Evolutionary conservation across 2,888 invertebrate species (phyloP).

Genomic region (Cerastis leucographa): DNA sequence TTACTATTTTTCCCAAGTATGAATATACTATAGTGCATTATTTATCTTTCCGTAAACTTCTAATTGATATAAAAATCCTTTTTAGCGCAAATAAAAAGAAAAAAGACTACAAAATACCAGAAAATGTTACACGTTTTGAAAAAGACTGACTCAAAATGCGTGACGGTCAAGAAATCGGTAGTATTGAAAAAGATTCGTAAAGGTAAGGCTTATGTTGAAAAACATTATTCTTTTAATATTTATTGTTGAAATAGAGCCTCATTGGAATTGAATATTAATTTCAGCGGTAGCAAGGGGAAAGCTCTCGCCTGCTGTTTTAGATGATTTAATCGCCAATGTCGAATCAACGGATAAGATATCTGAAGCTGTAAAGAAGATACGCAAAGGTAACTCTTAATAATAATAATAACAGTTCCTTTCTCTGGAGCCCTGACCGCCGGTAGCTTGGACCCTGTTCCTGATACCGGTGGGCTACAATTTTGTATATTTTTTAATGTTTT

Average conservation of each 20-base stretch:
- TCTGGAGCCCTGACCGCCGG: too few species aligned
- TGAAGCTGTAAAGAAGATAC: constrained; percentile 12
- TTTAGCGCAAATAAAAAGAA: constrained; percentile 22
- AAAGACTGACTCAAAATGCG: background rate
- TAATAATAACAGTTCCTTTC: too few species aligned
- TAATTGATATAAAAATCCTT: background rate
- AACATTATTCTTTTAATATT: background rate
- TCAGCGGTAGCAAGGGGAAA: constrained; percentile 44
- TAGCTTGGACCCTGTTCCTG: too few species aligned
- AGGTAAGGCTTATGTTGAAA: constrained; percentile 16
- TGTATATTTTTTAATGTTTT: too few species aligned
- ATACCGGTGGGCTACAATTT: too few species aligned
- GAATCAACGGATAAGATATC: constrained; percentile 29
- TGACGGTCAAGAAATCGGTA: constrained; percentile 17
- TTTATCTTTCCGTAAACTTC: background rate
- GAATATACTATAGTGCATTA: background rate
- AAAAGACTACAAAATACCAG: background rate
- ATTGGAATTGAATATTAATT: constrained; percentile 4
- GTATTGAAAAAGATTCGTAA: constrained; percentile 47
- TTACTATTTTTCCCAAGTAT: background rate
- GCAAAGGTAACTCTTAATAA: too few species aligned
- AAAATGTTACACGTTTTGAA: background rate
- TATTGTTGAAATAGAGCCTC: background rate
- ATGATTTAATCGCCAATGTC: constrained; percentile 37
- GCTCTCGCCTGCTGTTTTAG: constrained; percentile 47